These are phyloP conservation scores for Mesorhabditis belari DNA, from an alignment of 2,888 invertebrate genomes.

Conservation along the genomic window DNA sequence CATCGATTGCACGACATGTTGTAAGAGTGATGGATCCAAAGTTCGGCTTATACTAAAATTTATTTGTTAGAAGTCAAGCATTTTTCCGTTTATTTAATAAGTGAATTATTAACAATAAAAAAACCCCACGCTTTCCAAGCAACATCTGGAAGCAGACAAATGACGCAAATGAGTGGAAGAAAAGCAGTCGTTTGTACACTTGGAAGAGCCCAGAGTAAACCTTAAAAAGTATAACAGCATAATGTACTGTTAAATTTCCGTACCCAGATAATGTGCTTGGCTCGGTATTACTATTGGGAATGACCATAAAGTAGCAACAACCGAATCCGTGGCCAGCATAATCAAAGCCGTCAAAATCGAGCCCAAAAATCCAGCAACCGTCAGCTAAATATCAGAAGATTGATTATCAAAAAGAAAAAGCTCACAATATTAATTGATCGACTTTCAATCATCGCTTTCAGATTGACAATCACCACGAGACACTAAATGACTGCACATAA, in stretches of 20 bases:
- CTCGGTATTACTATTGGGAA: neutral
- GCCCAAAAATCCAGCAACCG: neutral
- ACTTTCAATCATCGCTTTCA: conserved; percentile 10
- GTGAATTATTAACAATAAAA: too few relatives aligned
- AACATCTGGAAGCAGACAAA: neutral
- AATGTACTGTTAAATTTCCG: too few relatives aligned
- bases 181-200: neutral
- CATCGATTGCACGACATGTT: conserved; percentile 2
- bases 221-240: neutral
- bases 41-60: neutral
- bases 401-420: too few relatives aligned
- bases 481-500: neutral
- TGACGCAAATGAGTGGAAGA: neutral
- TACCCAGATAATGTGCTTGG: neutral
- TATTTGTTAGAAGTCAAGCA: neutral
- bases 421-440: conserved; percentile 7
- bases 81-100: too few relatives aligned
- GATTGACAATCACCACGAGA: conserved; percentile 8
- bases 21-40: neutral
- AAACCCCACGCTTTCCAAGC: neutral
- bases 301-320: neutral
- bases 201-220: neutral
- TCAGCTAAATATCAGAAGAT: neutral
- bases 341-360: neutral
- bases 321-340: neutral